A percentile compares a stretch with the other conserved stretches of the same genome.
phyloP scores from a whole-genome alignment of 2,888 invertebrate genomes.

The Scrobipalpa atriplicella region DNA sequence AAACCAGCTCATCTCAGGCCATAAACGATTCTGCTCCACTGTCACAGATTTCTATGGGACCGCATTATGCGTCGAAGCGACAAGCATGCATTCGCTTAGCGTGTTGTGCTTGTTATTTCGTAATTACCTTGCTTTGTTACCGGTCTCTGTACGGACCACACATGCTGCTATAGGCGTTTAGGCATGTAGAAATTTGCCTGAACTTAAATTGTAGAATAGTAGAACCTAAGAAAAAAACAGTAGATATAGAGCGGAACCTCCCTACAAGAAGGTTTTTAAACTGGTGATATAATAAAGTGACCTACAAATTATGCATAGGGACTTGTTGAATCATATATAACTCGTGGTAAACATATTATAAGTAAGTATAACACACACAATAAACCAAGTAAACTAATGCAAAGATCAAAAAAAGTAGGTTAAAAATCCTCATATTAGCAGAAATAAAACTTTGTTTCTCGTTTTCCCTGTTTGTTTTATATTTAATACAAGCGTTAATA shows the following conservation, averaged over 20 bases:
- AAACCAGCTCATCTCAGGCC: neutral
- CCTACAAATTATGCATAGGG: too few relatives aligned
- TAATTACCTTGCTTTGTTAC: slow-evolving; percentile 49
- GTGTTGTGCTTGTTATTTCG: slow-evolving; percentile 53
- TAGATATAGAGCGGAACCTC: too few relatives aligned
- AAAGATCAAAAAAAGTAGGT: neutral
- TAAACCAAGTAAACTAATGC: too few relatives aligned
- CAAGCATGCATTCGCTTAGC: slow-evolving; percentile 43
- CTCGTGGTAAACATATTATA: too few relatives aligned
- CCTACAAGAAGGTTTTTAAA: too few relatives aligned
- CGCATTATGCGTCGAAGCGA: slow-evolving; percentile 38
- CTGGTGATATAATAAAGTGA: too few relatives aligned
- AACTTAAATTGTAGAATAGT: too few relatives aligned
- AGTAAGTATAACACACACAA: too few relatives aligned
- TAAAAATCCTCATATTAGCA: neutral
- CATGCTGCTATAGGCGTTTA: slow-evolving; percentile 9
- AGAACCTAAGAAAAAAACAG: too few relatives aligned
- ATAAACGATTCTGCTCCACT: neutral
- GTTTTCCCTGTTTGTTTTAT: neutral
- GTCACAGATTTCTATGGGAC: slow-evolving; percentile 27
- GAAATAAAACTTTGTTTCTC: neutral
- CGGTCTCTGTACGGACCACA: slow-evolving; percentile 15
- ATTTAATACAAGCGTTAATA: slow-evolving; percentile 6
- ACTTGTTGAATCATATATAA: too few relatives aligned
- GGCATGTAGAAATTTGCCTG: neutral